phyloP scores from a whole-genome alignment of 2,888 invertebrate species.

The Himalopsyche anomala region DNA sequence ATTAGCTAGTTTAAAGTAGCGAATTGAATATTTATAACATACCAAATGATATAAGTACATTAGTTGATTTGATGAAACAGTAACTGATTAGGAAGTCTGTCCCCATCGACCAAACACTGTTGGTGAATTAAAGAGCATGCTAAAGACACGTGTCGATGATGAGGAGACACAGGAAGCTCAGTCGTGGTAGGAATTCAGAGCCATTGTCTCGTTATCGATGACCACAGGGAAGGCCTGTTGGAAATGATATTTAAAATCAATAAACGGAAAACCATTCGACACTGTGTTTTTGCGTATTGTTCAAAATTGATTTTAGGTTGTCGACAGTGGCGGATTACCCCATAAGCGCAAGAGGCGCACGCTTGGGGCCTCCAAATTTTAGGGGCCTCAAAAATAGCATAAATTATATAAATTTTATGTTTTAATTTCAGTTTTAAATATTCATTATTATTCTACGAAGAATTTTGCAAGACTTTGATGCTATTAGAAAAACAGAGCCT shows the following conservation, averaged over 20 bases:
- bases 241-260: background rate
- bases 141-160: background rate
- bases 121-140: background rate
- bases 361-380: background rate
- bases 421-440: no score
- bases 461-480: no score
- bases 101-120: background rate
- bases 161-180: background rate
- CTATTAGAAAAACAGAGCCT: no score
- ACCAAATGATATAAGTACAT: background rate
- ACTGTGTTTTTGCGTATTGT: background rate
- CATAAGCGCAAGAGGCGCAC: no score
- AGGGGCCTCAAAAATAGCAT: no score
- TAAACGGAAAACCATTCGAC: background rate
- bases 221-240: background rate
- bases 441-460: no score
- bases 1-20: no score
- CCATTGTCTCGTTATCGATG: background rate
- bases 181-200: slow-evolving; percentile 12
- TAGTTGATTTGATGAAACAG: background rate
- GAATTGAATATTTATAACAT: background rate
- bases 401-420: no score
- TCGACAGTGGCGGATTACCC: no score
- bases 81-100: background rate
- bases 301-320: no score